Evolutionary conservation across 1,140 invertebrate genomes (phyloP).

Genomic region (Kradibia gibbosae): DNA sequence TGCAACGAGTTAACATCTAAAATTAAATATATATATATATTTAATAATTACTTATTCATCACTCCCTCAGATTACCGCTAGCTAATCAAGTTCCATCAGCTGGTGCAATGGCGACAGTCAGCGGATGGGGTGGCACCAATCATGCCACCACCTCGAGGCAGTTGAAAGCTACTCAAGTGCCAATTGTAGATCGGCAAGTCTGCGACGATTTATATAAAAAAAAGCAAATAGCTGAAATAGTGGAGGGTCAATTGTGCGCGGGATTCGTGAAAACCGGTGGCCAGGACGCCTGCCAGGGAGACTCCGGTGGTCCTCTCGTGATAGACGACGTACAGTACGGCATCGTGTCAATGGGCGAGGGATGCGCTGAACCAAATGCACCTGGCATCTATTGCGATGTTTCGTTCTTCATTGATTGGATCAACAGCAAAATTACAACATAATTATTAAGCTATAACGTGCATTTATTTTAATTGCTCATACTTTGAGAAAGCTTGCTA

Average conservation of each 20-base stretch:
- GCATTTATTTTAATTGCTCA: no score
- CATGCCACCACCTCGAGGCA: neutral
- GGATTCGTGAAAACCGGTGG: neutral
- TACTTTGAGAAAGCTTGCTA: no score
- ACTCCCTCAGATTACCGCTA: no score
- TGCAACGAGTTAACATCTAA: no score
- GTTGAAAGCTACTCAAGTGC: neutral
- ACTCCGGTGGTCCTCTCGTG: constrained; percentile 23
- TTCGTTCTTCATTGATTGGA: constrained; percentile 17
- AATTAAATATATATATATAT: no score
- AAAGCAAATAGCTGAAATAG: neutral
- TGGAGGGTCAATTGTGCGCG: constrained; percentile 14
- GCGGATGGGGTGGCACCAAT: constrained; percentile 3
- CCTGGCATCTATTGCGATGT: constrained; percentile 8
- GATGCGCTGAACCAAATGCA: neutral
- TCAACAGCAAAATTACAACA: neutral
- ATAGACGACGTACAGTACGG: neutral
- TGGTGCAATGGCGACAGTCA: constrained; percentile 3
- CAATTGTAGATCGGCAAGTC: neutral
- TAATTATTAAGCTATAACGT: neutral
- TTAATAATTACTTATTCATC: no score
- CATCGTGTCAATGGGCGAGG: neutral
- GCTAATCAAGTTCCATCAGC: neutral
- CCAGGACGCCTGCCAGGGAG: constrained; percentile 6
- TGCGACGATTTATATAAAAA: neutral